A percentile compares a stretch with the other conserved stretches of the same genome.
Conservation (phyloP, 1,140 invertebrate genomes). For the Propsilocerus akamusi region DNA sequence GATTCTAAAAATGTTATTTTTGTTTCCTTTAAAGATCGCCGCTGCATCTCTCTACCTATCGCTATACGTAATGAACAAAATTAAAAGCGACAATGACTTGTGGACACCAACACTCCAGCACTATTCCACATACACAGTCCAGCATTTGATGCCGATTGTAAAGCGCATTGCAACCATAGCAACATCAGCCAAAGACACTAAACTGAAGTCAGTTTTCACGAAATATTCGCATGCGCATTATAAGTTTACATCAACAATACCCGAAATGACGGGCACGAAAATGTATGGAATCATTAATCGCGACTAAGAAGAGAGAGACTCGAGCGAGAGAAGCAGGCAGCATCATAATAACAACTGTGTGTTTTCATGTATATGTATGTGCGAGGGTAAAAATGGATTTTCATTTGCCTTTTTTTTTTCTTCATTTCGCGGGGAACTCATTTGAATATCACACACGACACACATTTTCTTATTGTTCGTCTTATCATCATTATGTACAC, state of each 20-base stretch:
- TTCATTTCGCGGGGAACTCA: background rate
- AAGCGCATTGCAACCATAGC: conserved; percentile 35
- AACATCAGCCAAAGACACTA: conserved; percentile 32
- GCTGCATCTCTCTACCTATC: conserved; percentile 32
- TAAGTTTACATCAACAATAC: background rate
- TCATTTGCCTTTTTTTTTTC: too few relatives aligned
- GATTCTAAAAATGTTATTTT: background rate
- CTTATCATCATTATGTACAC: too few relatives aligned
- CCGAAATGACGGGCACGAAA: background rate
- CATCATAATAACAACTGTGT: too few relatives aligned
- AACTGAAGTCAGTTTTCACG: conserved; percentile 37
- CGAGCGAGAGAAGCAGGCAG: background rate
- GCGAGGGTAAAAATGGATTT: too few relatives aligned
- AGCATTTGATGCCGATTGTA: conserved; percentile 36
- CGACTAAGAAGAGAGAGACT: background rate
- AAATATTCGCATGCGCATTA: conserved; percentile 26
- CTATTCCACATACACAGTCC: conserved; percentile 37
- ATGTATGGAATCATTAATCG: too few relatives aligned
- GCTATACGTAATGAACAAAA: conserved; percentile 27
- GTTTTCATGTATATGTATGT: too few relatives aligned
- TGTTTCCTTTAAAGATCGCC: conserved; percentile 17
- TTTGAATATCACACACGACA: too few relatives aligned
- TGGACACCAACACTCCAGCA: conserved; percentile 42
- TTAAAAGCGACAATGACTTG: conserved; percentile 21
- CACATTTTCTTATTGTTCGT: too few relatives aligned